phyloP scores from a whole-genome alignment of 2,888 invertebrate species.

The Drosophila histrio region DNA sequence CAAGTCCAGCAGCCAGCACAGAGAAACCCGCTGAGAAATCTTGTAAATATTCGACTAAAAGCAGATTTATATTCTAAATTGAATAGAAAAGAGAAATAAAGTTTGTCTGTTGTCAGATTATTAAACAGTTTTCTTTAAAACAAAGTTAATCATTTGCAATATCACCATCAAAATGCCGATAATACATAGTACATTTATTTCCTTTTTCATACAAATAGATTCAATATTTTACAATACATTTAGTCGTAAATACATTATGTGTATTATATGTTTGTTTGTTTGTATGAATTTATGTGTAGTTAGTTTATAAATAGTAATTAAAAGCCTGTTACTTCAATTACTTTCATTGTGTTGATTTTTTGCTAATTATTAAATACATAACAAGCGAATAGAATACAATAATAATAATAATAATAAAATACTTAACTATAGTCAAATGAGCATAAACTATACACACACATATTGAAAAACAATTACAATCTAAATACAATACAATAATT shows the following conservation, averaged over 20 bases:
- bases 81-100: not conserved
- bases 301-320: slow-evolving; percentile 63
- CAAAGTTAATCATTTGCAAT: slow-evolving; percentile 21
- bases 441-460: slow-evolving; percentile 75
- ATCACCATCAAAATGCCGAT: slow-evolving; percentile 50
- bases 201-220: slow-evolving; percentile 74
- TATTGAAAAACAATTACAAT: slow-evolving; percentile 46
- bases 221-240: slow-evolving; percentile 78
- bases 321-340: slow-evolving; percentile 68
- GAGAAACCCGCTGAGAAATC: not conserved
- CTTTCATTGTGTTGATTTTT: slow-evolving; percentile 25
- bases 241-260: slow-evolving; percentile 60
- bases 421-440: slow-evolving; percentile 55
- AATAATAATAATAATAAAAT: slow-evolving; percentile 45
- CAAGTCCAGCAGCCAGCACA: not conserved
- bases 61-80: not conserved
- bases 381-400: slow-evolving; percentile 63
- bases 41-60: not conserved
- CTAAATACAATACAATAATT: slow-evolving; percentile 19
- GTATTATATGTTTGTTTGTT: slow-evolving; percentile 53
- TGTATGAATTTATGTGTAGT: slow-evolving; percentile 37
- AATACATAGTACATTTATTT: slow-evolving; percentile 45
- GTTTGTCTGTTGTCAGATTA: not conserved
- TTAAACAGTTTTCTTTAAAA: not conserved
- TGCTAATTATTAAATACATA: slow-evolving; percentile 55